Conservation (phyloP, 2,888 invertebrate species). For the Xestobium rufovillosum region DNA sequence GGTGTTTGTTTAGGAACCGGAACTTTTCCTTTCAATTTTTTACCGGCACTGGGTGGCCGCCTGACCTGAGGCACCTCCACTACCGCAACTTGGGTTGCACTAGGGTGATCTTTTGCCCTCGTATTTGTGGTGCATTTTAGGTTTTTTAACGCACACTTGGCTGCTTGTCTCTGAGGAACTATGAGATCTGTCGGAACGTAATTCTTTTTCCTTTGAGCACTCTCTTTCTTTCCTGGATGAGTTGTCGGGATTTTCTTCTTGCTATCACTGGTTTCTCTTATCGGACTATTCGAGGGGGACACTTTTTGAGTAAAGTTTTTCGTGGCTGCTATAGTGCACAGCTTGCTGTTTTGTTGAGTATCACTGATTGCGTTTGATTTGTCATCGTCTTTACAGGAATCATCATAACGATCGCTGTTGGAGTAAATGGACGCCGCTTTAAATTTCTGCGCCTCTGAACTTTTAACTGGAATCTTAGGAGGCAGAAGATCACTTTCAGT, state of each 20-base stretch:
- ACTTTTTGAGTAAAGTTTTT: conserved; percentile 65
- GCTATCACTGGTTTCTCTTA: conserved; percentile 32
- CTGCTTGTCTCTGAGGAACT: conserved; percentile 84
- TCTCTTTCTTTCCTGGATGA: conserved; percentile 23
- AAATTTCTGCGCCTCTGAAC: no score
- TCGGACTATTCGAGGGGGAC: conserved; percentile 31
- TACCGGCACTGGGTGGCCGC: conserved; percentile 25
- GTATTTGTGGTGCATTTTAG: conserved; percentile 61
- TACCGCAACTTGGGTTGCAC: conserved; percentile 5
- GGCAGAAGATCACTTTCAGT: no score
- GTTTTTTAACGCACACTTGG: conserved; percentile 85
- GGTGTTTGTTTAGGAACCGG: background rate
- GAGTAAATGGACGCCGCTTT: conserved; percentile 86
- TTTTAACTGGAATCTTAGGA: no score
- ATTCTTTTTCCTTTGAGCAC: conserved; percentile 43
- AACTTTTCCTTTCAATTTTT: conserved; percentile 27
- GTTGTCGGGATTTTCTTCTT: conserved; percentile 31
- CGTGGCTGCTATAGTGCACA: conserved; percentile 77
- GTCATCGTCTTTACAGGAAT: conserved; percentile 53
- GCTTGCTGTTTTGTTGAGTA: conserved; percentile 59
- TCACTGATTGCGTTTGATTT: conserved; percentile 53
- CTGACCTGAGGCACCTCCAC: conserved; percentile 27
- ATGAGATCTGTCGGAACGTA: conserved; percentile 70
- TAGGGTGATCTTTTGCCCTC: conserved; percentile 28
- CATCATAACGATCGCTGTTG: conserved; percentile 59